Conservation (phyloP, 2,113 vertebrate species). For the Amazona guildingii region DNA sequence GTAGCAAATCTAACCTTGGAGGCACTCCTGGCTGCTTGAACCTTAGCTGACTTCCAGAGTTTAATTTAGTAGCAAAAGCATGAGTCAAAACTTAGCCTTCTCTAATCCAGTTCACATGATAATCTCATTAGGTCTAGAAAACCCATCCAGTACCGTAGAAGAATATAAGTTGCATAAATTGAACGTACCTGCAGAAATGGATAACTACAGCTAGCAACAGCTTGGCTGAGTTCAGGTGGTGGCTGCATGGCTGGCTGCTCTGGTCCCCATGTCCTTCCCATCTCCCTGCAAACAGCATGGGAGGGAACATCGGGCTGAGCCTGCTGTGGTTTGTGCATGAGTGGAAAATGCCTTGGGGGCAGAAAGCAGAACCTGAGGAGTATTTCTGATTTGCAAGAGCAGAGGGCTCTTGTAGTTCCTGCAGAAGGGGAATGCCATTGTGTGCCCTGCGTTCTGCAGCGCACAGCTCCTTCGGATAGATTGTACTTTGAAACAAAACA, state of each 20-base stretch:
- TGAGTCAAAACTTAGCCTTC: background rate
- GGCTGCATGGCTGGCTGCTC: background rate
- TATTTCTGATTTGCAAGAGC: background rate
- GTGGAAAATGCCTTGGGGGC: background rate
- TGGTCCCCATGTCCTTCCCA: background rate
- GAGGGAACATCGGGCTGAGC: background rate
- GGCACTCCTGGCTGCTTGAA: background rate
- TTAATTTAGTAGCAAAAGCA: background rate
- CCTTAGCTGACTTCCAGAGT: background rate
- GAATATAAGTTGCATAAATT: background rate
- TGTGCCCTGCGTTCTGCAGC: background rate
- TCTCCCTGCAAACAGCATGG: accelerated
- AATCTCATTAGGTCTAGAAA: background rate
- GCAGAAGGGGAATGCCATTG: accelerated
- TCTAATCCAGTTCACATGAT: background rate
- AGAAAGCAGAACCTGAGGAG: background rate
- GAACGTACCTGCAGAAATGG: background rate
- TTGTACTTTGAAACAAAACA: background rate
- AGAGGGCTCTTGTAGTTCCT: background rate
- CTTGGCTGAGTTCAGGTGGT: background rate
- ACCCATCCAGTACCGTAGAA: background rate
- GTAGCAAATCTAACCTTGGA: background rate
- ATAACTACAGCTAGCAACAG: background rate
- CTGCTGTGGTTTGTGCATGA: accelerated
- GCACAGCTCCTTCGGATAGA: accelerated